phyloP scores from a whole-genome alignment of 2,888 invertebrate genomes.

The Rhagophthalmus giganteus region DNA sequence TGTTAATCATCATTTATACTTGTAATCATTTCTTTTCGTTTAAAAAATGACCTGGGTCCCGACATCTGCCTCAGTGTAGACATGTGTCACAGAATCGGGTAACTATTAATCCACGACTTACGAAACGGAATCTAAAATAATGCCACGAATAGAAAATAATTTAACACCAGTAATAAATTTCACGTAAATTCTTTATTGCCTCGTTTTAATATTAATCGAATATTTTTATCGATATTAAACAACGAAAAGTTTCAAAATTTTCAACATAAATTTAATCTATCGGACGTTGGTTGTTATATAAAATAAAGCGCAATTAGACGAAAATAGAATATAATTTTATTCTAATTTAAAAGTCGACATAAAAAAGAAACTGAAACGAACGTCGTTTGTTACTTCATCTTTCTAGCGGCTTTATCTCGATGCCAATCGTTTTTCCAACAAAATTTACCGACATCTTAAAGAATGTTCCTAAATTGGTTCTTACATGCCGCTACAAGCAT shows the following conservation, averaged over 20 bases:
- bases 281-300: too few relatives aligned
- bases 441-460: conserved; percentile 50
- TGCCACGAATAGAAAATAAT: too few relatives aligned
- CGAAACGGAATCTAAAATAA: conserved; percentile 7
- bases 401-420: conserved; percentile 35
- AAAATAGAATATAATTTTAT: too few relatives aligned
- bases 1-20: conserved; percentile 51
- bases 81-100: conserved; percentile 35
- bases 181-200: too few relatives aligned
- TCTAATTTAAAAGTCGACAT: too few relatives aligned
- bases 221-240: too few relatives aligned
- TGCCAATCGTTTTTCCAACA: conserved; percentile 41
- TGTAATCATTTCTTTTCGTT: conserved; percentile 45
- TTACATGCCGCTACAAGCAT: conserved; percentile 49
- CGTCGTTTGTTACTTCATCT: conserved; percentile 22
- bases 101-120: conserved; percentile 18
- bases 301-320: too few relatives aligned
- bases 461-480: conserved; percentile 54
- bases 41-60: conserved; percentile 40
- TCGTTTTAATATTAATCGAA: too few relatives aligned
- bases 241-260: too few relatives aligned
- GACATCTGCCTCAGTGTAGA: conserved; percentile 40
- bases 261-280: too few relatives aligned
- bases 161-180: too few relatives aligned
- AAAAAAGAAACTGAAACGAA: conserved; percentile 9